Conservation (phyloP, 2,113 vertebrate genomes). For the Athene cunicularia region DNA sequence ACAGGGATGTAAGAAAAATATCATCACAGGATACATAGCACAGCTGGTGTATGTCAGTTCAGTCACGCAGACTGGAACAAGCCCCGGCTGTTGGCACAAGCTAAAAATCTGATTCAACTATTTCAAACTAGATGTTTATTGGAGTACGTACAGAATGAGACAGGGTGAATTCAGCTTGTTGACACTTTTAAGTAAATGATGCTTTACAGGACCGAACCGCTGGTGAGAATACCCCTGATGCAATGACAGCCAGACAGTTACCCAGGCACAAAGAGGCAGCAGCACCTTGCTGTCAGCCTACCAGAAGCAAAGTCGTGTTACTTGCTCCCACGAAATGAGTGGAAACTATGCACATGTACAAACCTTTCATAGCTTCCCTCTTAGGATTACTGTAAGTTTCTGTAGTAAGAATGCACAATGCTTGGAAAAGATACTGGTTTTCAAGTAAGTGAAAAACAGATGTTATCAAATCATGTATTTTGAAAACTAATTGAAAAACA, state of each 20-base stretch:
- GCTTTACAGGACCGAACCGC: neutral
- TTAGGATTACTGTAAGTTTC: neutral
- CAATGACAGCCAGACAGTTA: neutral
- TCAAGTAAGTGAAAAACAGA: neutral
- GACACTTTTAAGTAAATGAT: neutral
- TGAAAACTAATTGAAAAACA: neutral
- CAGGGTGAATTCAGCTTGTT: neutral
- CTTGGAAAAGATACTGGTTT: neutral
- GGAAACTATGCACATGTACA: neutral
- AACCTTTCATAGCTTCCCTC: neutral
- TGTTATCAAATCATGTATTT: neutral
- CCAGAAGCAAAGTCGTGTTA: neutral
- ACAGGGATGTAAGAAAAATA: neutral
- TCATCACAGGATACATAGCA: too few relatives aligned
- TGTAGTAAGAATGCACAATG: neutral
- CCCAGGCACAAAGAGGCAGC: neutral
- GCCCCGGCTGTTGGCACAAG: neutral
- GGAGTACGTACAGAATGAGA: neutral
- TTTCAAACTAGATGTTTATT: neutral
- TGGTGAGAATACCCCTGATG: neutral
- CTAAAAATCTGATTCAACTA: neutral
- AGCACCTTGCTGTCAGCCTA: neutral
- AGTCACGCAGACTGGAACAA: neutral
- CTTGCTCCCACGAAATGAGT: neutral
- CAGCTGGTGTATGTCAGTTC: neutral